These are phyloP conservation scores for Desmophyllum pertusum DNA, from an alignment of 92 coral and sea anemone genomes.

Conservation along the genomic window DNA sequence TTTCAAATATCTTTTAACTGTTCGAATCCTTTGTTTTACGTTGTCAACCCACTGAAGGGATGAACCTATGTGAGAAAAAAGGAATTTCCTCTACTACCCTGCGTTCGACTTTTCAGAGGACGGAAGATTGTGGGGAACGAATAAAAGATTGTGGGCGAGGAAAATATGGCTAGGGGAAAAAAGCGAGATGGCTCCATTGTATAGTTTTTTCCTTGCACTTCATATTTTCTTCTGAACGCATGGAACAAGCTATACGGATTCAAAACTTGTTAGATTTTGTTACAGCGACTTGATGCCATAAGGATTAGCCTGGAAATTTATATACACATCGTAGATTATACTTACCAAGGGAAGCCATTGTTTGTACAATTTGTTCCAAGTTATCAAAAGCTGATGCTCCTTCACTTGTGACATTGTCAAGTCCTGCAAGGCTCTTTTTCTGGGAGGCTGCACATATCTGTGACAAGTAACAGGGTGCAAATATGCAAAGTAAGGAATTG, in stretches of 20 bases:
- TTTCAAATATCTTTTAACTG: conserved; percentile 39
- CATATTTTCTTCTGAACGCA: background rate
- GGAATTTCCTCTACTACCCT: background rate
- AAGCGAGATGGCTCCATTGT: background rate
- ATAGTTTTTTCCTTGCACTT: background rate
- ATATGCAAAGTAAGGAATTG: background rate
- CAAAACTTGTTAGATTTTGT: too few species aligned
- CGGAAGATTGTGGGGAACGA: background rate
- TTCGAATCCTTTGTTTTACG: conserved; percentile 22
- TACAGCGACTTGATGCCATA: too few species aligned
- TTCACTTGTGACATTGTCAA: conserved; percentile 37
- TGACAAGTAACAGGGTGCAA: background rate
- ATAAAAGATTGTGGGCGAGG: background rate
- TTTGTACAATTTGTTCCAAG: conserved; percentile 22
- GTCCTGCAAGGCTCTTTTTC: conserved; percentile 51
- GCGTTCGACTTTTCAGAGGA: background rate
- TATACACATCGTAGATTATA: background rate
- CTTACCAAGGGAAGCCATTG: conserved; percentile 37
- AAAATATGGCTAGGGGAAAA: background rate
- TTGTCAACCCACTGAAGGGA: conserved; percentile 36
- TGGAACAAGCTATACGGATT: background rate
- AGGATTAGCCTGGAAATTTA: too few species aligned
- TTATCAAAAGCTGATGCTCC: conserved; percentile 44
- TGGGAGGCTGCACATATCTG: conserved; percentile 52
- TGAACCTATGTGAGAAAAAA: conserved; percentile 19